phyloP scores from a whole-genome alignment of 92 coral and sea anemone species.

The Meandrina meandrites region DNA sequence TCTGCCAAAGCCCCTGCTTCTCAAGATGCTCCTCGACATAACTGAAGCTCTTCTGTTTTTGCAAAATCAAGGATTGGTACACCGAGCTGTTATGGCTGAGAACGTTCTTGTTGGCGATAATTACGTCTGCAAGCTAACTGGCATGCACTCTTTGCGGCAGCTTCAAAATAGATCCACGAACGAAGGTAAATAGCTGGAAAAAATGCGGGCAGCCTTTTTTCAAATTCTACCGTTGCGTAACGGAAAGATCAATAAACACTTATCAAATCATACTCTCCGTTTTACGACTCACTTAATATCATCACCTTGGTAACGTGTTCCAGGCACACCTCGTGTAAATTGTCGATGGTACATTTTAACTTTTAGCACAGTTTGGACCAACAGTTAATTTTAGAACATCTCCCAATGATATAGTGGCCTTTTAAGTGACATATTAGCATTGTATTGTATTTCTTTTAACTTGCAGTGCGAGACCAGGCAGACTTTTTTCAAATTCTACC shows the following conservation, averaged over 20 bases:
- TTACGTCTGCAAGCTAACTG: slow-evolving; percentile 1
- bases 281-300: no score
- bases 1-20: not conserved
- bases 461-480: not conserved
- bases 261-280: no score
- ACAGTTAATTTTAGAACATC: no score
- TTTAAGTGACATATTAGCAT: no score
- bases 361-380: no score
- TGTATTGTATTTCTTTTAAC: not conserved
- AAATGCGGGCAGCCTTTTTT: not conserved
- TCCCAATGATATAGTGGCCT: no score
- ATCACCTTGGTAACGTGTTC: no score
- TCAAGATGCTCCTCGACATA: slow-evolving; percentile 16
- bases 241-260: no score
- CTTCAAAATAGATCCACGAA: not conserved
- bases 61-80: not conserved
- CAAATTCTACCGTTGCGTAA: no score
- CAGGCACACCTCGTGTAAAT: no score
- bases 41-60: slow-evolving; percentile 16
- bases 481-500: no score
- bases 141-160: slow-evolving; percentile 10
- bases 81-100: slow-evolving; percentile 8
- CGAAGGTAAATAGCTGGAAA: not conserved
- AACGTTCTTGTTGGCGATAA: slow-evolving; percentile 15
- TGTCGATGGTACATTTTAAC: no score